phyloP scores from a whole-genome alignment of 1,140 invertebrate species.

The Aphelinus certus region DNA sequence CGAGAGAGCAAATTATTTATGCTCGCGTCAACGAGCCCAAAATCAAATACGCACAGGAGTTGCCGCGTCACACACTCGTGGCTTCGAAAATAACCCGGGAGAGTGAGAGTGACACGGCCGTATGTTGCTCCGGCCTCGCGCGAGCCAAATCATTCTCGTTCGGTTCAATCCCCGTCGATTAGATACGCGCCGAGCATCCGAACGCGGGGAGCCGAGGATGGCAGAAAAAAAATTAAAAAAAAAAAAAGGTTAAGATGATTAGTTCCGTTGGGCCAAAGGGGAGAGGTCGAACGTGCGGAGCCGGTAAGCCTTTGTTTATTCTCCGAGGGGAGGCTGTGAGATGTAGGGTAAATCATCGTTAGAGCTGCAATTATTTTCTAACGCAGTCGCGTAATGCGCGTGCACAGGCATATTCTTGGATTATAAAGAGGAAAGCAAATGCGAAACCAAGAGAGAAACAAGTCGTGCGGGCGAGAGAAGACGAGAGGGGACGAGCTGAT shows the following conservation, averaged over 20 bases:
- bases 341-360: neutral
- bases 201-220: neutral
- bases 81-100: neutral
- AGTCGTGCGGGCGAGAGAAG: no score
- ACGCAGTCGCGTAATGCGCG: no score
- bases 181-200: conserved; percentile 3
- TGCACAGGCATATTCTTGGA: no score
- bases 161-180: conserved; percentile 27
- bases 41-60: conserved; percentile 23
- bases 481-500: no score
- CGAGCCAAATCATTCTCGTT: conserved; percentile 37
- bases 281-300: neutral
- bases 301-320: neutral
- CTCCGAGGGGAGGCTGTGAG: neutral
- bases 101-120: conserved; percentile 6
- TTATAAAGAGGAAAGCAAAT: no score
- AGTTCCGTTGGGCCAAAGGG: neutral
- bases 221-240: neutral
- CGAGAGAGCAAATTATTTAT: neutral
- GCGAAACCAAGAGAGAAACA: no score
- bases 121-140: no score
- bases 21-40: neutral
- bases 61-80: neutral
- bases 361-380: no score
- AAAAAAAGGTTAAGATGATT: conserved; percentile 8